phyloP scores from a whole-genome alignment of 2,113 vertebrate genomes.

The Chamaea fasciata region DNA sequence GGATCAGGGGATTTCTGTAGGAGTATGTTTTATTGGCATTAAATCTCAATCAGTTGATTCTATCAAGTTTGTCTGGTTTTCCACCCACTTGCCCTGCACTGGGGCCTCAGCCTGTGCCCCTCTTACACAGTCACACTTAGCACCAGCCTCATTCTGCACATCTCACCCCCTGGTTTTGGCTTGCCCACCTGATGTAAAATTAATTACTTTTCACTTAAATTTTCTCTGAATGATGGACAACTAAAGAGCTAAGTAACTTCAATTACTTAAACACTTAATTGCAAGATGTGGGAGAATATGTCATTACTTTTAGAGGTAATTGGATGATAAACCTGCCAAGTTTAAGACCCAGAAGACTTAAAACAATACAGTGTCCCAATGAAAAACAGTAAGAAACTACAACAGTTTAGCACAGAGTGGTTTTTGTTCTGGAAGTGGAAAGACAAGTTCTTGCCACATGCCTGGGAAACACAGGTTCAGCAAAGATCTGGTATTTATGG shows the following conservation, averaged over 20 bases:
- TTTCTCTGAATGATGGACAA: background rate
- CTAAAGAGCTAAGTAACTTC: background rate
- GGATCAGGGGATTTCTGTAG: background rate
- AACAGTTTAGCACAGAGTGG: background rate
- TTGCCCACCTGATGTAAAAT: background rate
- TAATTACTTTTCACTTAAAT: background rate
- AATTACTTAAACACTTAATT: background rate
- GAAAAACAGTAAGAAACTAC: background rate
- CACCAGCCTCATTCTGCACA: background rate
- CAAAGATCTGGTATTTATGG: background rate
- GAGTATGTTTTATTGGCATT: background rate
- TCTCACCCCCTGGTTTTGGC: background rate
- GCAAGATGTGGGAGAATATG: background rate
- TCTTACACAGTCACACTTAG: background rate
- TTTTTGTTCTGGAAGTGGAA: background rate
- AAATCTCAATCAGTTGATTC: background rate
- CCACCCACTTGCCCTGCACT: background rate
- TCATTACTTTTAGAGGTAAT: background rate
- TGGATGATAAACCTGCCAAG: background rate
- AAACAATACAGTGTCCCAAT: background rate
- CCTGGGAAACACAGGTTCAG: background rate
- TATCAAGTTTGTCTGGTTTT: background rate
- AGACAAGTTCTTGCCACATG: background rate
- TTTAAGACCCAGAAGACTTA: background rate
- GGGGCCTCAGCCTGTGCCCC: background rate